phyloP scores from a whole-genome alignment of 1,140 invertebrate genomes.

The Drosophila asahinai region DNA sequence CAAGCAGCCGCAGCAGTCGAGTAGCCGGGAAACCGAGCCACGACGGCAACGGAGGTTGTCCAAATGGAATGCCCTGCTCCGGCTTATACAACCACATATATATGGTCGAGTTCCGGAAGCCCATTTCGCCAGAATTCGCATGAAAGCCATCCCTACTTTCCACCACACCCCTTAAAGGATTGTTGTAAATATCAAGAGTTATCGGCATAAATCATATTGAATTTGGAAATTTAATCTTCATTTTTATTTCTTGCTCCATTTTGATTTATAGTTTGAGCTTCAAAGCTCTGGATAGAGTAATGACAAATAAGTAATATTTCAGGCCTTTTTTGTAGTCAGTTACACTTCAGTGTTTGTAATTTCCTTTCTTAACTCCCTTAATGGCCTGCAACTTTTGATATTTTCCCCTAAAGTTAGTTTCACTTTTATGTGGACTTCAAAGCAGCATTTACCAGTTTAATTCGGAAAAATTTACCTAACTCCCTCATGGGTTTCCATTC shows the following conservation, averaged over 20 bases:
- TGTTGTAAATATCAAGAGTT: not conserved
- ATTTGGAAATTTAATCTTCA: not conserved
- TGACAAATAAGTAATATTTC: not conserved
- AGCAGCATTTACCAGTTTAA: conserved; percentile 1
- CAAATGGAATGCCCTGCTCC: conserved; percentile 61
- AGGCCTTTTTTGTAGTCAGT: not conserved
- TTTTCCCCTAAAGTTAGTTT: not conserved
- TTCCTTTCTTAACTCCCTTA: not conserved
- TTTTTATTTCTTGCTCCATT: not conserved
- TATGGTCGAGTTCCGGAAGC: conserved; percentile 28
- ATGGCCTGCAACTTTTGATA: not conserved
- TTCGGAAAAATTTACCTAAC: not conserved
- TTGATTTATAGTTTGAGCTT: conserved; percentile 1
- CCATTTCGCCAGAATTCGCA: conserved; percentile 10
- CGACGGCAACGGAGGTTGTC: conserved; percentile 37
- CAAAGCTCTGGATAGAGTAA: too few relatives aligned
- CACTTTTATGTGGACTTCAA: not conserved
- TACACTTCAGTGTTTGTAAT: not conserved
- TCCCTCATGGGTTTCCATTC: not conserved
- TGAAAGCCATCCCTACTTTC: not conserved
- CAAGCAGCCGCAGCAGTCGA: conserved; percentile 41
- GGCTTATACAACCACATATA: conserved; percentile 32
- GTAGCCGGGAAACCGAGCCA: conserved; percentile 23
- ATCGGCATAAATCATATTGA: not conserved
- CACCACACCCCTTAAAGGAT: not conserved